Base-by-base conservation (phyloP, 1,140 invertebrate genomes). In the Nasonia longicornis region DNA sequence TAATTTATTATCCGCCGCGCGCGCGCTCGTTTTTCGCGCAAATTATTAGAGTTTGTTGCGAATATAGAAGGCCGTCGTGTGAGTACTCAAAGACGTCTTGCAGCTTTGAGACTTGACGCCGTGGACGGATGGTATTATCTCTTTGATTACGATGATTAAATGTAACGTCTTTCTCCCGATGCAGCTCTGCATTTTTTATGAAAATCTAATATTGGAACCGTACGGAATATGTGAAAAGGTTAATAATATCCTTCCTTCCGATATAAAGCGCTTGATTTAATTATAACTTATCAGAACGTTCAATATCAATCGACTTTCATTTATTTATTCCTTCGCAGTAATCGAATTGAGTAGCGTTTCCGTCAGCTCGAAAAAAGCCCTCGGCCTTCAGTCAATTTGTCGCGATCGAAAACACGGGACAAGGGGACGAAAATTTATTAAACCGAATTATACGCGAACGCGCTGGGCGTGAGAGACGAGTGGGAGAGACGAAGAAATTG, bases 1-100 rank as follows among this genome's bases (percentile, higher is more conserved):
- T 79, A 72, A 79, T 73, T 79, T 73, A 73, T 79, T 63, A 31
- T 45, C 20, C 10, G 20, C 0, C 67, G 29, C 66, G 11, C 11
- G 3, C 14, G 11, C 16, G 6, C 66, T 52, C 67, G 20, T 14
- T n/a, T 70, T 71, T 48, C 26, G 22, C 26, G 45, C 52, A 52
- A 78, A 78, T 78, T 71, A 78, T 71, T 35, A 45, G n/a, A 52
- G 38, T 26, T 29, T 16, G 63, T 16, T 16, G 63, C n/a, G 45
- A 48, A 48, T 42, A 10, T 42, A 42, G 38, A 42, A 42, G 7
- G 7, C 35, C 45, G 45, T 48, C 45, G 10, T 48, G 11, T 38
- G 7, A 38, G 35, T 48, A 48, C 45, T 48, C 45, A 58, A 58
- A 58, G 52, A 58, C 20, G 16, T 58, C 52, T 20, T 58, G 52